Percentiles rank a stretch among this genome's conserved stretches.
Conservation (phyloP, 2,888 invertebrate species). For the Drosophila meridionalis region DNA sequence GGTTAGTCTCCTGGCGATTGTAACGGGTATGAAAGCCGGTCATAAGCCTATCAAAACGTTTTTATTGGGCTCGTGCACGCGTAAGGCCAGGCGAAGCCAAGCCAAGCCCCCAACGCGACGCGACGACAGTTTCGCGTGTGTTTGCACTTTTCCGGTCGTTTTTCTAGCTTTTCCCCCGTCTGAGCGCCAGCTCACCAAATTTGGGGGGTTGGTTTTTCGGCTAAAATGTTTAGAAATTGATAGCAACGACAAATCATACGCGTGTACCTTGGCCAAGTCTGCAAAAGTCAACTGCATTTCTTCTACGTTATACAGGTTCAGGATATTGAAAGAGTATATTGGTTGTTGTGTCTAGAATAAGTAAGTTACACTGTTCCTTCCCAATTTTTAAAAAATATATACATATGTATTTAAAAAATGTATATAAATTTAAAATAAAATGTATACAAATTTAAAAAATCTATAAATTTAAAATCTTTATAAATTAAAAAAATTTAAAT, state of each 20-base stretch:
- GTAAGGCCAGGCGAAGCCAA: conserved; percentile 15
- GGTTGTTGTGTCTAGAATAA: no score
- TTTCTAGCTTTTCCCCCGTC: conserved; percentile 51
- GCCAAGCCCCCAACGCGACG: conserved; percentile 46
- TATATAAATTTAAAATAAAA: no score
- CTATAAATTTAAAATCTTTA: no score
- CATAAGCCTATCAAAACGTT: conserved; percentile 76
- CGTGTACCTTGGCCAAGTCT: conserved; percentile 39
- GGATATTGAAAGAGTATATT: neutral
- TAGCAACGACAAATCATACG: conserved; percentile 74
- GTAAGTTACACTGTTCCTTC: no score
- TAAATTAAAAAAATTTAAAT: no score
- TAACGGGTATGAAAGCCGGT: conserved; percentile 52
- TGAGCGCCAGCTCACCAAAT: neutral
- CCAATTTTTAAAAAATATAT: no score
- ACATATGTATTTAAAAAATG: no score
- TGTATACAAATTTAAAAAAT: no score
- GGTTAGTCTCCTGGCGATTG: conserved; percentile 36
- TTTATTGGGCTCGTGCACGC: conserved; percentile 76
- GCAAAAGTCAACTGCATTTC: conserved; percentile 42
- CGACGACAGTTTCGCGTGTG: conserved; percentile 78
- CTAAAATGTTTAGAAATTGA: conserved; percentile 65
- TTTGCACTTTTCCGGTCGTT: conserved; percentile 76
- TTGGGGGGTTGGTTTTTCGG: conserved; percentile 37
- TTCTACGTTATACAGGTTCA: neutral